phyloP scores from a whole-genome alignment of 1,140 invertebrate species.

The Trichonephila clavata region DNA sequence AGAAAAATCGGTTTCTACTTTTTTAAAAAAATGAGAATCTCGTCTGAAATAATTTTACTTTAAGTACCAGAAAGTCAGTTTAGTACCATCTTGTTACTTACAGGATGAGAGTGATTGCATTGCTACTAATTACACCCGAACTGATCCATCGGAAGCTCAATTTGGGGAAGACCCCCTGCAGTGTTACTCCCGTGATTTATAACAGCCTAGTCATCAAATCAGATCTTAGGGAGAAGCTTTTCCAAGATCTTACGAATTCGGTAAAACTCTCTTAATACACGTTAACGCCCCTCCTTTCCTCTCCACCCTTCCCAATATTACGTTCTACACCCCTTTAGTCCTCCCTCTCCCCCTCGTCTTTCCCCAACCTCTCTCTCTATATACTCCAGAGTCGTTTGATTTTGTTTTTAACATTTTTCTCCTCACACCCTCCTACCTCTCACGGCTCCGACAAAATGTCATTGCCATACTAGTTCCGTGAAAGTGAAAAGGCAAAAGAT shows the following conservation, averaged over 20 bases:
- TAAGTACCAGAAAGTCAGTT: too few species aligned
- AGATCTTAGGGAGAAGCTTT: conserved; percentile 69
- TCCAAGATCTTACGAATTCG: conserved; percentile 64
- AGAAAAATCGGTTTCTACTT: too few species aligned
- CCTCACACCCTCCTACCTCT: background rate
- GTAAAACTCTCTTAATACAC: conserved; percentile 74
- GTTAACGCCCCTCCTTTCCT: conserved; percentile 43
- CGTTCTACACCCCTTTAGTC: background rate
- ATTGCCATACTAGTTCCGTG: background rate
- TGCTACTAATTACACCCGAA: background rate
- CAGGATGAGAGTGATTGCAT: too few species aligned
- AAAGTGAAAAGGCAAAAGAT: conserved; percentile 46
- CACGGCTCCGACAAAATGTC: conserved; percentile 42
- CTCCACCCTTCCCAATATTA: conserved; percentile 52
- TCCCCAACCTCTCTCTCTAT: background rate
- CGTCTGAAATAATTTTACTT: too few species aligned
- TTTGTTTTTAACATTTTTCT: conserved; percentile 70
- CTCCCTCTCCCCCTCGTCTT: background rate
- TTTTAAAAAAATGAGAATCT: too few species aligned
- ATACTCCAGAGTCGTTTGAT: conserved; percentile 39
- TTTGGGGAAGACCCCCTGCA: background rate
- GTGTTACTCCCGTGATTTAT: conserved; percentile 53
- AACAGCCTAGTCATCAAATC: conserved; percentile 69
- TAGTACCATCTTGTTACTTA: too few species aligned
- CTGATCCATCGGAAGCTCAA: background rate